phyloP scores from a whole-genome alignment of 2,113 vertebrate genomes.

The Willisornis vidua region DNA sequence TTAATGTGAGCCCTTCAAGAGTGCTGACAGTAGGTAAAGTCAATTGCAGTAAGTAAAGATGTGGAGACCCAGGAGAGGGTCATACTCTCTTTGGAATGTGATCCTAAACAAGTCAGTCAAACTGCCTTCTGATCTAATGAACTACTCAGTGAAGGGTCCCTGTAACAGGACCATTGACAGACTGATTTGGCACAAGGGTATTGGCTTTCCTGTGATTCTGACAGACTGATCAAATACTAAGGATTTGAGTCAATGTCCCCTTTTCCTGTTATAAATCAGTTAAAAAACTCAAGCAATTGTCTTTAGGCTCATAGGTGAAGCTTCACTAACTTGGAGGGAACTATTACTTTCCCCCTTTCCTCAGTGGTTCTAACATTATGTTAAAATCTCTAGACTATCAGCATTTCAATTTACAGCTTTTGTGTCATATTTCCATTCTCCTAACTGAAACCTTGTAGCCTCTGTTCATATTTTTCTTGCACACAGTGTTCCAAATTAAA shows the following conservation, averaged over 20 bases:
- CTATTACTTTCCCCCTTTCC: neutral
- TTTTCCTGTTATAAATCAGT: neutral
- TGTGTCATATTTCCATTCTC: neutral
- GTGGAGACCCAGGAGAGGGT: neutral
- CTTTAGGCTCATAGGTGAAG: neutral
- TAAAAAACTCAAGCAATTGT: neutral
- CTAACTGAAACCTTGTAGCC: neutral
- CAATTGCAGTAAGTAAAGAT: neutral
- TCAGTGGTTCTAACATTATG: neutral
- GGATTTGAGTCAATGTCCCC: neutral
- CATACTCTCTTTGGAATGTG: neutral
- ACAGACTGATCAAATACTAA: neutral
- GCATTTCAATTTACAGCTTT: neutral
- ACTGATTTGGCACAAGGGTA: neutral
- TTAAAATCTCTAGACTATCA: neutral
- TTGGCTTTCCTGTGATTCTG: neutral
- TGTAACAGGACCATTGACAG: fast-evolving
- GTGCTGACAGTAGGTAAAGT: fast-evolving
- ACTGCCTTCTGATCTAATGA: neutral
- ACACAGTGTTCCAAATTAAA: neutral
- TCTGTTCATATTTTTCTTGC: neutral
- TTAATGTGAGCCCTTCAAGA: neutral
- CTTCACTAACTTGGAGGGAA: neutral
- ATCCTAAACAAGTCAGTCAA: fast-evolving
- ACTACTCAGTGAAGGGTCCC: neutral